phyloP scores from a whole-genome alignment of 2,888 invertebrate species.

The Lasioglossum malachurum region DNA sequence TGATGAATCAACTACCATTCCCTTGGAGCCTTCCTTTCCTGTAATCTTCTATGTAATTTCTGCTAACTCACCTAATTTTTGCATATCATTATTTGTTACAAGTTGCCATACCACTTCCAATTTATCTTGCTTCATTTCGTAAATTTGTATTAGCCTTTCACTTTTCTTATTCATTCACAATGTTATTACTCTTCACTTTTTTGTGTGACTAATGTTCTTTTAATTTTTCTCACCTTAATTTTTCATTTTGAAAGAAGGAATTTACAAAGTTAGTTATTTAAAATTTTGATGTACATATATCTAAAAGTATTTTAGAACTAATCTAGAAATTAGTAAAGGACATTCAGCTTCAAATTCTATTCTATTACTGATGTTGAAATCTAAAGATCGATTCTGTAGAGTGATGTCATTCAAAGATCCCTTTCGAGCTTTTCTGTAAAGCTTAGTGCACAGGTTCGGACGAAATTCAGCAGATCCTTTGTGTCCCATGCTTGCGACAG shows the following conservation, averaged over 20 bases:
- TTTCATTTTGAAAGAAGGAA: not conserved
- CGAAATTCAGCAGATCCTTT: not conserved
- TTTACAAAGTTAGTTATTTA: not conserved
- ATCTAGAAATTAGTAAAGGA: not conserved
- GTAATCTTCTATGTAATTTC: not conserved
- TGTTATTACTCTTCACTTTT: not conserved
- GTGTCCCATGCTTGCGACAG: not conserved
- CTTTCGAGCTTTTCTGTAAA: not conserved
- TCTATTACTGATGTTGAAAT: not conserved
- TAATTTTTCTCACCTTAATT: not conserved
- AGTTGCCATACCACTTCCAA: not conserved
- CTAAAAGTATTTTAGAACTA: not conserved
- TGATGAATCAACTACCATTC: slow-evolving; percentile 12
- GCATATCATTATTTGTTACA: not conserved
- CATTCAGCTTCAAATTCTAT: not conserved
- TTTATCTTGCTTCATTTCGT: not conserved
- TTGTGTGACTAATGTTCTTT: not conserved
- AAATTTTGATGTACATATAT: not conserved
- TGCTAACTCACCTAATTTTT: not conserved
- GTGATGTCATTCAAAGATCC: not conserved
- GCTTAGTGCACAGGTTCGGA: not conserved
- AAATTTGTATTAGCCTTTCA: not conserved
- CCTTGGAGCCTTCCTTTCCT: not conserved
- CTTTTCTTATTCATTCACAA: not conserved
- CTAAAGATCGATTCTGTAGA: not conserved